These are phyloP conservation scores for Glyptemys insculpta DNA, from an alignment of 2,797 vertebrate species.

Conservation along the genomic window DNA sequence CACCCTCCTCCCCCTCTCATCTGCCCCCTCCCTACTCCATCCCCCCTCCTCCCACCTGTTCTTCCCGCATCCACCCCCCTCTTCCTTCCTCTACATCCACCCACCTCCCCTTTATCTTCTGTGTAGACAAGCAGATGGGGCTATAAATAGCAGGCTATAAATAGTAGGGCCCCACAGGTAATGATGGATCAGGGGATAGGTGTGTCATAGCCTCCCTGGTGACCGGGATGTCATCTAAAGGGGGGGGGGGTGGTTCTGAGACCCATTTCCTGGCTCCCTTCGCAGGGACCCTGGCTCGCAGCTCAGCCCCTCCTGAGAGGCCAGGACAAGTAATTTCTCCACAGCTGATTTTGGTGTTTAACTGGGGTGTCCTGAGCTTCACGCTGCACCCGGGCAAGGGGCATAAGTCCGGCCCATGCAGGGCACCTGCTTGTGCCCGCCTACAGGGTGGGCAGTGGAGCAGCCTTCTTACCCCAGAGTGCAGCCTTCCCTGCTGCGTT, in stretches of 20 bases:
- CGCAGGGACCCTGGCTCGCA: not conserved
- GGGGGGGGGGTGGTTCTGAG: rapidly evolving
- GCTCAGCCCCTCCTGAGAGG: not conserved
- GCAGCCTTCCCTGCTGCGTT: not conserved
- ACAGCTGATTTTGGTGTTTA: too few relatives aligned
- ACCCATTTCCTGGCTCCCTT: not conserved
- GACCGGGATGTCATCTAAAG: not conserved
- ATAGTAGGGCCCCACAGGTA: constrained; percentile 71
- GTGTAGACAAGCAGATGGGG: constrained; percentile 16
- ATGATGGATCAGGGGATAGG: constrained; percentile 16
- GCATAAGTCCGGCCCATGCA: not conserved
- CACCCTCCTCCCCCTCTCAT: rapidly evolving
- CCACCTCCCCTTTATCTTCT: rapidly evolving
- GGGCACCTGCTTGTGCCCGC: not conserved
- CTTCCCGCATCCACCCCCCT: rapidly evolving
- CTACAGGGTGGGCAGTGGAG: too few relatives aligned
- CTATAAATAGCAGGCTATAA: not conserved
- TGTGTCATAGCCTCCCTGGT: constrained; percentile 30
- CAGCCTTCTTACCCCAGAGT: too few relatives aligned
- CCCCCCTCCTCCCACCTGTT: not conserved
- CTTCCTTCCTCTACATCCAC: too few relatives aligned
- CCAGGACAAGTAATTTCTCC: too few relatives aligned
- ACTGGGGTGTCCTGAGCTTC: not conserved
- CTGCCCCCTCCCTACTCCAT: not conserved
- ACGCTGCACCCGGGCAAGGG: not conserved